Percentiles rank a stretch among this genome's conserved stretches.
Conservation (phyloP, 2,113 vertebrate species). For the Pomatorhinus ruficollis region DNA sequence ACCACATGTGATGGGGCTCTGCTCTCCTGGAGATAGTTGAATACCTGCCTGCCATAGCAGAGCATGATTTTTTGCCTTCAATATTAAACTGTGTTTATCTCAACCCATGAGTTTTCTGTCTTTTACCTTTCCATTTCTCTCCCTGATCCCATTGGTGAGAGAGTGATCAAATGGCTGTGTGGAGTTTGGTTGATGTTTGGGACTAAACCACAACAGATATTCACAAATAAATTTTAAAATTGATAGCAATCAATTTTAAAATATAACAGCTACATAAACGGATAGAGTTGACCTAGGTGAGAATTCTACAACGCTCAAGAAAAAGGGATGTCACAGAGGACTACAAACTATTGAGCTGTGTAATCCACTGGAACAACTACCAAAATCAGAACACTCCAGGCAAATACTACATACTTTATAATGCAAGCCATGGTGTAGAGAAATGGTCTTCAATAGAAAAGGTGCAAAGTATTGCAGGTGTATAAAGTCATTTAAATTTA, state of each 20-base stretch:
- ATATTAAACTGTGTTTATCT: not conserved
- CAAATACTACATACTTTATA: not conserved
- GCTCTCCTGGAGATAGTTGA: not conserved
- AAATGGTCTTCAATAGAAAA: not conserved
- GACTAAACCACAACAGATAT: not conserved
- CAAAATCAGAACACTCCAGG: not conserved
- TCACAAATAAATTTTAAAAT: not conserved
- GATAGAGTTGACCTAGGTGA: not conserved
- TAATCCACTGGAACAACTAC: not conserved
- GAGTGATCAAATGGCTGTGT: accelerated
- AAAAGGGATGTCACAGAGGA: not conserved
- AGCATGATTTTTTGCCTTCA: not conserved
- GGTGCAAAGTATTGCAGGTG: not conserved
- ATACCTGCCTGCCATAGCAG: not conserved
- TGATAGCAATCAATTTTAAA: not conserved
- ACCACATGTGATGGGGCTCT: not conserved
- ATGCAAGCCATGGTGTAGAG: not conserved
- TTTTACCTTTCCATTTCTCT: not conserved
- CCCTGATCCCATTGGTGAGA: too few relatives aligned
- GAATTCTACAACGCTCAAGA: not conserved
- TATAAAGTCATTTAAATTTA: not conserved
- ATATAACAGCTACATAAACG: not conserved
- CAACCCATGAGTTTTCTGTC: not conserved
- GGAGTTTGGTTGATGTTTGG: not conserved
- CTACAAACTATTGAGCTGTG: not conserved